phyloP scores from a whole-genome alignment of 2,797 vertebrate genomes.

The Cephalopachus bancanus region DNA sequence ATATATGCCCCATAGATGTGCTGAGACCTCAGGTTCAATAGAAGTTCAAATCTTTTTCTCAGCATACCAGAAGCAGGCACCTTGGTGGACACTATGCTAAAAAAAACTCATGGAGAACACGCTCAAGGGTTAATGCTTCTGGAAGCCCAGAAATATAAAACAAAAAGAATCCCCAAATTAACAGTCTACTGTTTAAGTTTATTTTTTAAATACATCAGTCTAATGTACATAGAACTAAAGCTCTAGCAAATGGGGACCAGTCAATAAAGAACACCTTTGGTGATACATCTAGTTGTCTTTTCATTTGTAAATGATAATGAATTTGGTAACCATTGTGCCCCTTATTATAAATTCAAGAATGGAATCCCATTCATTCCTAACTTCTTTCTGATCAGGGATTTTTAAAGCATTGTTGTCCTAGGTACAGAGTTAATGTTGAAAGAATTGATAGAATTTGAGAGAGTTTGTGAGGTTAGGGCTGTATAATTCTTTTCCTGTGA shows the following conservation, averaged over 20 bases:
- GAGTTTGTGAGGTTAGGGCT: not conserved
- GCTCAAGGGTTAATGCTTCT: not conserved
- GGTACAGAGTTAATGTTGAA: not conserved
- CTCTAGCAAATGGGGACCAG: not conserved
- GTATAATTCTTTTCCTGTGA: conserved; percentile 1
- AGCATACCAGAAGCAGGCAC: not conserved
- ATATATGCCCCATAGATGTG: conserved; percentile 81
- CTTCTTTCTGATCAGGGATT: conserved; percentile 32
- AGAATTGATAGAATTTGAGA: not conserved
- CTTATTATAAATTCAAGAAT: conserved; percentile 11
- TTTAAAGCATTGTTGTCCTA: not conserved
- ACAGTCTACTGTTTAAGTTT: not conserved
- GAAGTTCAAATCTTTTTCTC: conserved; percentile 82
- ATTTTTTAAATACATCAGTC: not conserved
- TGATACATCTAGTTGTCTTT: not conserved
- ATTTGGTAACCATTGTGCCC: not conserved
- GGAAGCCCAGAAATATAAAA: not conserved
- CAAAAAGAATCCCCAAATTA: not conserved
- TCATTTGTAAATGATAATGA: conserved; percentile 17
- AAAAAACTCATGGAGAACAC: not conserved
- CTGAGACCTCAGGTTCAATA: conserved; percentile 83
- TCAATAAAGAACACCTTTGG: conserved; percentile 11
- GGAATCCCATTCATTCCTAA: not conserved
- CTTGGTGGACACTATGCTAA: not conserved
- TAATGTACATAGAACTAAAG: conserved; percentile 41